Base-by-base conservation (phyloP, 2,113 vertebrate genomes). In the Nymphicus hollandicus region DNA sequence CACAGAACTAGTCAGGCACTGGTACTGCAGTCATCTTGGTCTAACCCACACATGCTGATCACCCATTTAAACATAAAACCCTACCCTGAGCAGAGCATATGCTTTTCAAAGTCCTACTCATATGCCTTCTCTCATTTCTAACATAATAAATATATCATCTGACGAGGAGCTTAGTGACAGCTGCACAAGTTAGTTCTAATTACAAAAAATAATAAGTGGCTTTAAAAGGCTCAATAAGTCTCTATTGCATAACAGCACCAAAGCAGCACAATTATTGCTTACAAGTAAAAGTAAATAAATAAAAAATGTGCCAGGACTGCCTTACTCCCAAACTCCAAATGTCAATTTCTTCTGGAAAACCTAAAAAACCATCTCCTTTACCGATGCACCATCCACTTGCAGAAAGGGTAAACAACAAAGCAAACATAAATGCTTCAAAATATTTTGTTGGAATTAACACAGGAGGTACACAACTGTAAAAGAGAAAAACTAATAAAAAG, bases 131-230 rank as follows among this genome's bases (percentile, higher is more conserved):
- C 97, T 98, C 89, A 76, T 94, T 96, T 97, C 89, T 85, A 94
- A 88, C 91, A 95, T 92, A 97, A 97, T 90, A 93, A 96, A 97
- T 97, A 97, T 95, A 97, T 97, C 97, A 97, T 97, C 92, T 95
- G 96, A 96, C 87, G 85, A 97, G 87, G 97, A 98, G 97, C 95
- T 96, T 93, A 93, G 97, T 96, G 97, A 98, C 98, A 98, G 98
- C 98, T 98, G 98, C 97, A 96, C 85, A 96, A 96, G 82, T 94
- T 83, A 91, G 81, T 83, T 93, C 90, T 66, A 95, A 86, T 90
- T 86, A 66, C 87, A 82, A 95, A 94, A 91, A 97, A 95, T 66
- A 94, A 81, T 96, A 89, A 53, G 81, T 66, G 74, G 63, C 77
- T 95, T 96, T 95, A 95, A 98, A 97, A 97, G 79, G 89, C 86